phyloP scores from a whole-genome alignment of 2,797 vertebrate genomes.

The Diplodus puntazzo region DNA sequence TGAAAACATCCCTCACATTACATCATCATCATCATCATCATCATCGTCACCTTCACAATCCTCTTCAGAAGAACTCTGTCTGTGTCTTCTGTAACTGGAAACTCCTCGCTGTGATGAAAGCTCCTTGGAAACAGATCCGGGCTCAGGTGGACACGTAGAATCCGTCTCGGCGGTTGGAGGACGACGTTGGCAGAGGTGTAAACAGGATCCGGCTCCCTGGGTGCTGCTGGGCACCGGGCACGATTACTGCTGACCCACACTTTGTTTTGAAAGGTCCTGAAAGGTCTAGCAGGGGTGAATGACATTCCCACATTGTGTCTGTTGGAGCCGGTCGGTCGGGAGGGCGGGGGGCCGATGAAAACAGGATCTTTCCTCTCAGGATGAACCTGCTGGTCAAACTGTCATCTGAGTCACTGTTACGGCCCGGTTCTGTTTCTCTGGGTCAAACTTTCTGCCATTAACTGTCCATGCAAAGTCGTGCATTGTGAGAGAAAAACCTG shows the following conservation, averaged over 20 bases:
- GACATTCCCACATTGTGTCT: conserved; percentile 76
- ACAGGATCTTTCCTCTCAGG: conserved; percentile 41
- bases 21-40: conserved; percentile 36
- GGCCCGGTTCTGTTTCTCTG: too few species aligned
- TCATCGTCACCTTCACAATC: conserved; percentile 54
- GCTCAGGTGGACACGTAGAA: conserved; percentile 14
- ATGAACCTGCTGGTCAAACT: neutral
- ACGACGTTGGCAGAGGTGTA: conserved; percentile 41
- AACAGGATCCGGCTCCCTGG: conserved; percentile 57
- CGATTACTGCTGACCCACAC: conserved; percentile 81
- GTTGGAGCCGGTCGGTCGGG: conserved; percentile 46
- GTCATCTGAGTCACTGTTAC: too few species aligned
- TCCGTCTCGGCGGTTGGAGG: conserved; percentile 28
- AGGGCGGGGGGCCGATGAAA: conserved; percentile 18
- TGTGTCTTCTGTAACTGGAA: conserved; percentile 1
- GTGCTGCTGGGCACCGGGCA: conserved; percentile 57
- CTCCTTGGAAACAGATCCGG: conserved; percentile 35
- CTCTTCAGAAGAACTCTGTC: conserved; percentile 22
- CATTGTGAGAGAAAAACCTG: neutral
- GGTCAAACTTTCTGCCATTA: too few species aligned
- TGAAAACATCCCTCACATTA: neutral
- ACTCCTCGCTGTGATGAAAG: conserved; percentile 4
- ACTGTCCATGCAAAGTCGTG: too few species aligned
- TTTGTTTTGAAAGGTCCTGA: conserved; percentile 83
- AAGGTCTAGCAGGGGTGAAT: conserved; percentile 85